phyloP scores from a whole-genome alignment of 1,140 invertebrate species.

The Ctenoplectra terminalis region DNA sequence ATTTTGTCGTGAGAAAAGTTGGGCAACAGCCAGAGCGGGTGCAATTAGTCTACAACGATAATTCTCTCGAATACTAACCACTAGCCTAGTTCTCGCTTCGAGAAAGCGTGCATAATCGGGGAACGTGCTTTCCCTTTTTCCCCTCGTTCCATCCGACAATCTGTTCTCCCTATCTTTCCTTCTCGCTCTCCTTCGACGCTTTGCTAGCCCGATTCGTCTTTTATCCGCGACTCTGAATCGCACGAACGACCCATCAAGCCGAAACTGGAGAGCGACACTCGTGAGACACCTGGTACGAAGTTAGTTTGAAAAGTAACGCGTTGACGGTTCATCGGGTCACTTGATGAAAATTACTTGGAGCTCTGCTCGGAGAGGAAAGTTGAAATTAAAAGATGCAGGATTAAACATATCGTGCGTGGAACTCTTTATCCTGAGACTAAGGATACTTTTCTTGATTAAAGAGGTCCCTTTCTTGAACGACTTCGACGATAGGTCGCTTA shows the following conservation, averaged over 20 bases:
- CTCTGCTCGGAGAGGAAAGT: not conserved
- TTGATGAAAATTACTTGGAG: not conserved
- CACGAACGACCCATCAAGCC: not conserved
- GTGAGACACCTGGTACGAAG: not conserved
- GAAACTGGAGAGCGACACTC: not conserved
- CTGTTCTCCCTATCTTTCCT: not conserved
- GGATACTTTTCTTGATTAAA: not conserved
- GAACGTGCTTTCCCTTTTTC: conserved; percentile 19
- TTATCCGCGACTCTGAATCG: not conserved
- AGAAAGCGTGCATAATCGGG: conserved; percentile 51
- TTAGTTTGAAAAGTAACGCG: not conserved
- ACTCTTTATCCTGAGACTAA: no score
- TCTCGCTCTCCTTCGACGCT: not conserved
- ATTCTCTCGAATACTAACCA: conserved; percentile 70
- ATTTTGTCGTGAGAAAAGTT: no score
- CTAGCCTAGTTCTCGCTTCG: conserved; percentile 67
- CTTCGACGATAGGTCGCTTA: no score
- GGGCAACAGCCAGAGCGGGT: conserved; percentile 66
- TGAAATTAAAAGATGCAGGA: conserved; percentile 21
- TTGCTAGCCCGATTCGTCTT: no score
- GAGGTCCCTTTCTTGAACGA: not conserved
- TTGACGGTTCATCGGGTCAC: conserved; percentile 2
- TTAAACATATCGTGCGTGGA: not conserved
- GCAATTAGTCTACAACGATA: conserved; percentile 74
- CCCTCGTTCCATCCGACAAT: not conserved